Percentiles rank a stretch among this genome's conserved stretches.
These are phyloP conservation scores for Drosophila lacteicornis DNA, from an alignment of 1,140 invertebrate genomes.

Conservation along the genomic window DNA sequence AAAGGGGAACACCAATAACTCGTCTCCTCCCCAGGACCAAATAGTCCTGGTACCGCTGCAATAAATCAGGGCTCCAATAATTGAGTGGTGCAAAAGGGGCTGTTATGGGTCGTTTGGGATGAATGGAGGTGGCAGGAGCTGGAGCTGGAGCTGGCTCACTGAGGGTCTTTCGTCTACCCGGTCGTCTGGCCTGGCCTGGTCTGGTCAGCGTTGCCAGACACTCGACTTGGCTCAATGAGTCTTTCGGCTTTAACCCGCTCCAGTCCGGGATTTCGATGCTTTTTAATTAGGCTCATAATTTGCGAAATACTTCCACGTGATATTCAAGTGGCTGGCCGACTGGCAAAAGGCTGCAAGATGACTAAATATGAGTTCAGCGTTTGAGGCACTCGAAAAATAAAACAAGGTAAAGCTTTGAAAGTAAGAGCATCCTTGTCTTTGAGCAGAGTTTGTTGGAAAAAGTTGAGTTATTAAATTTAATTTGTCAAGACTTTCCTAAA, in stretches of 20 bases:
- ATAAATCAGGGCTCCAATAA: conserved; percentile 80
- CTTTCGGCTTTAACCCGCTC: conserved; percentile 26
- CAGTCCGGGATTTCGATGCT: conserved; percentile 26
- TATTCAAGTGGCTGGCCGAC: conserved; percentile 53
- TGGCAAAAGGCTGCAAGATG: conserved; percentile 60
- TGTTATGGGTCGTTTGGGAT: conserved; percentile 12
- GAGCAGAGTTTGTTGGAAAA: too few species aligned
- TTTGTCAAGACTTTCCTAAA: too few species aligned
- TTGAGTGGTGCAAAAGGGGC: conserved; percentile 69
- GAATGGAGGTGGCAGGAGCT: not conserved
- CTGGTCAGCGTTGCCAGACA: conserved; percentile 64
- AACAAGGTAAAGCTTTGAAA: not conserved
- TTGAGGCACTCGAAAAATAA: not conserved
- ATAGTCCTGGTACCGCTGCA: conserved; percentile 54
- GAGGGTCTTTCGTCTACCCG: conserved; percentile 52
- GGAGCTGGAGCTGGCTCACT: conserved; percentile 5
- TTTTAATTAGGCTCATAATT: conserved; percentile 82
- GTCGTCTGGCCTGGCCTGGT: conserved; percentile 45
- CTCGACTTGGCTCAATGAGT: conserved; percentile 70
- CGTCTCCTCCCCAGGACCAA: conserved; percentile 55
- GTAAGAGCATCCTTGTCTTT: too few species aligned
- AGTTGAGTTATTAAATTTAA: too few species aligned
- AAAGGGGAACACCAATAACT: conserved; percentile 67
- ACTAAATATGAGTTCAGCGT: conserved; percentile 44
- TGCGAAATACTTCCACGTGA: conserved; percentile 77